Evolutionary conservation across 2,113 vertebrate species (phyloP).

Genomic region (Syngnathoides biaculeatus): DNA sequence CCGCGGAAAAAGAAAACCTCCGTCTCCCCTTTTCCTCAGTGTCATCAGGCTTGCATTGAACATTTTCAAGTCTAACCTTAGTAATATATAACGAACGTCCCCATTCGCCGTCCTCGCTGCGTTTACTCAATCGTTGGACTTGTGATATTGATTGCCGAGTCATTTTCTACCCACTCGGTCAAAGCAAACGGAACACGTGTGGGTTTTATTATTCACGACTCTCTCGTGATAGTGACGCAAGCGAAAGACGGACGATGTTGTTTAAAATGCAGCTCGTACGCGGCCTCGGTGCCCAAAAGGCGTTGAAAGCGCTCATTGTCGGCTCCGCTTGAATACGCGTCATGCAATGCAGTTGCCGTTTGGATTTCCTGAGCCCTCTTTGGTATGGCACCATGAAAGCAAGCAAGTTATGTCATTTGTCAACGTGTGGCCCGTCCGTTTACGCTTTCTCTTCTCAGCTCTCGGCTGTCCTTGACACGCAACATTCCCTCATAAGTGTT

Average conservation of each 20-base stretch:
- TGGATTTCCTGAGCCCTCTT: conserved; percentile 26
- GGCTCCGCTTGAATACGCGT: background rate
- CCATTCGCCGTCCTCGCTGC: no score
- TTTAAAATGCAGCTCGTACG: background rate
- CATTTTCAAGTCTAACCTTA: no score
- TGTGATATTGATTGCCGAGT: no score
- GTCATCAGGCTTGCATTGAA: no score
- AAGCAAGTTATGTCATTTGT: conserved; percentile 41
- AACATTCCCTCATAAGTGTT: background rate
- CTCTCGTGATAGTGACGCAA: background rate
- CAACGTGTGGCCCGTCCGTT: conserved; percentile 24
- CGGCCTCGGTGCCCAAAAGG: conserved; percentile 1
- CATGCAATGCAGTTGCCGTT: conserved; percentile 14
- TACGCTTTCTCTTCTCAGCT: conserved; percentile 18
- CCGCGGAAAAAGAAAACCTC: no score
- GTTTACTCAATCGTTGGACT: no score
- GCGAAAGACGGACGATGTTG: conserved; percentile 3
- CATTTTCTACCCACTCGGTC: no score
- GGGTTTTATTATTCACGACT: background rate
- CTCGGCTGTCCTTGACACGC: conserved; percentile 19
- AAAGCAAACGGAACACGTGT: no score
- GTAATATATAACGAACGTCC: no score
- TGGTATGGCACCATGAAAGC: conserved; percentile 44
- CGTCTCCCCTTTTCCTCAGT: no score
- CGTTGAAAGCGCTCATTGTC: conserved; percentile 23